Conservation (phyloP, 2,113 vertebrate genomes). For the Protomyctophum bolini region DNA sequence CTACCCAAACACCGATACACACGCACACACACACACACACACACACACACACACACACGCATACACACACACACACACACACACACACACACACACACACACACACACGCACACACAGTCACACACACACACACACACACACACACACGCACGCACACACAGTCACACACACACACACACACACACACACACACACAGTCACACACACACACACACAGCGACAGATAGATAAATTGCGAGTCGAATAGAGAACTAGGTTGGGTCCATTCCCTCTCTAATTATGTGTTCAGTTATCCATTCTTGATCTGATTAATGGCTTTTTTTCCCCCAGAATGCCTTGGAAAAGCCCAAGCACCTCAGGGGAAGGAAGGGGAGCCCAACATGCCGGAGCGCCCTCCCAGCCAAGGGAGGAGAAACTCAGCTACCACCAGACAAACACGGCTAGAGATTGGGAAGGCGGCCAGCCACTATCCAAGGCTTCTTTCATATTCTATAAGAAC, state of each 20-base stretch:
- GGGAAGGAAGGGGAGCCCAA: too few species aligned
- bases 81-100: background rate
- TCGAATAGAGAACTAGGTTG: conserved; percentile 36
- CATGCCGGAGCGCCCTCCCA: too few species aligned
- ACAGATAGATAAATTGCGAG: conserved; percentile 32
- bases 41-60: background rate
- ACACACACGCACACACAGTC: background rate
- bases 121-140: background rate
- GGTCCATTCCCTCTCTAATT: conserved; percentile 12
- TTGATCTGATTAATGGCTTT: conserved; percentile 46
- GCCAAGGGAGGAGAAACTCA: background rate
- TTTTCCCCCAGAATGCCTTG: background rate
- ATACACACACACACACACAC: background rate
- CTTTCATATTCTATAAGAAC: too few species aligned
- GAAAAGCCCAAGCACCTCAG: background rate
- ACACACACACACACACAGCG: background rate
- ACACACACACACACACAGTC: background rate
- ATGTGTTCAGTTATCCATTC: conserved; percentile 23
- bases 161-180: background rate
- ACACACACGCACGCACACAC: background rate
- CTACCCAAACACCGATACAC: conserved; percentile 27
- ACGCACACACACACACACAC: conserved; percentile 12
- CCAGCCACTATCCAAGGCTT: too few species aligned
- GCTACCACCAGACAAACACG: background rate
- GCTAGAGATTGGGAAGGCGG: too few species aligned